Evolutionary conservation across 2,113 vertebrate genomes (phyloP).

Genomic region (Argyrosomus japonicus): DNA sequence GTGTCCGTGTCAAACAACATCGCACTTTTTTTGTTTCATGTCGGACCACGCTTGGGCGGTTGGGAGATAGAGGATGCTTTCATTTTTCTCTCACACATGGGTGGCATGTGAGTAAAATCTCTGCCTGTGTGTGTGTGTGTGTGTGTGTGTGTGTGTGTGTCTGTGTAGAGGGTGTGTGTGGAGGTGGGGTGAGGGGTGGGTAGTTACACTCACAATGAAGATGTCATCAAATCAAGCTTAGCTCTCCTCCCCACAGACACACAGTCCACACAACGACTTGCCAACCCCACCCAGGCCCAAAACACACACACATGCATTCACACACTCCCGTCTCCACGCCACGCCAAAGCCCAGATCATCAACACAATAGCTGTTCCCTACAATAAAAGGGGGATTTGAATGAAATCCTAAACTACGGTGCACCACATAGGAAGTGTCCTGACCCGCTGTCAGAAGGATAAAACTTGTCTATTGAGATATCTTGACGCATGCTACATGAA

Average conservation of each 20-base stretch:
- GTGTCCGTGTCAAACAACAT: constrained; percentile 48
- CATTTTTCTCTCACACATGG: constrained; percentile 29
- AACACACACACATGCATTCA: constrained; percentile 20
- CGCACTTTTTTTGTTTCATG: constrained; percentile 10
- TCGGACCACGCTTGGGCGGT: constrained; percentile 1
- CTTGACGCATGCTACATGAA: not conserved
- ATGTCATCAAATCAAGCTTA: constrained; percentile 60
- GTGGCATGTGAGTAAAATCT: constrained; percentile 48
- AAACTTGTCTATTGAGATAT: constrained; percentile 23
- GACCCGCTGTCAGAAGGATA: constrained; percentile 34
- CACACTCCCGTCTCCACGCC: constrained; percentile 14
- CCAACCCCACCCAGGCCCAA: constrained; percentile 32
- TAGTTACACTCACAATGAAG: constrained; percentile 68
- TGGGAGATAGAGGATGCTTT: constrained; percentile 23
- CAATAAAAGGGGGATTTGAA: constrained; percentile 46
- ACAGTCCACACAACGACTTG: not conserved
- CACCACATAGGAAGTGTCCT: constrained; percentile 45
- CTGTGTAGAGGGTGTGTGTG: not conserved
- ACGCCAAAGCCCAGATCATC: constrained; percentile 31
- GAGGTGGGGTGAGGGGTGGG: not conserved
- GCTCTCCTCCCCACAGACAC: constrained; percentile 34
- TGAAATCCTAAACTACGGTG: constrained; percentile 37
- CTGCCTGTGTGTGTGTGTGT: not conserved
- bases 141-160: not conserved
- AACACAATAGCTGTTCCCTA: constrained; percentile 38